A percentile compares a stretch with the other conserved stretches of the same genome.
Evolutionary conservation across 2,797 vertebrate species (phyloP).

Genomic region (Fundulus diaphanus): DNA sequence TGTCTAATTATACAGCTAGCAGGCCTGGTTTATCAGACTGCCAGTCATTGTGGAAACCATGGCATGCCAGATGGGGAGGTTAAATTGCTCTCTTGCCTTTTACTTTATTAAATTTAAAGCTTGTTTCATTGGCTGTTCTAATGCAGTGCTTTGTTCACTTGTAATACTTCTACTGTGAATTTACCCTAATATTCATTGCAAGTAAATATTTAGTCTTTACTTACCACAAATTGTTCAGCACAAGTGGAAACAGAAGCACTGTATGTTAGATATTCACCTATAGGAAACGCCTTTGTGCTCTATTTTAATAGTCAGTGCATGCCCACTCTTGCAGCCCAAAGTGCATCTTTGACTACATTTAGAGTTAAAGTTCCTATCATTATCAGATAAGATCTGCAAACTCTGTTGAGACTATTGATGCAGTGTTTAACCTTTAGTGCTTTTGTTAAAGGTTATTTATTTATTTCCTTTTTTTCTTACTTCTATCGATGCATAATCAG

Average conservation of each 20-base stretch:
- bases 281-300: neutral
- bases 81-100: neutral
- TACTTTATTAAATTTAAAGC: neutral
- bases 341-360: neutral
- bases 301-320: neutral
- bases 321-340: neutral
- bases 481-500: no score
- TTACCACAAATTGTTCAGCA: neutral
- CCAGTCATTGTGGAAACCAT: conserved; percentile 4
- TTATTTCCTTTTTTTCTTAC: no score
- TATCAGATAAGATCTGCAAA: no score
- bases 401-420: no score
- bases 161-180: neutral
- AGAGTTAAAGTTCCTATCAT: neutral
- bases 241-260: neutral
- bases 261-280: neutral
- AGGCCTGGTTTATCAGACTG: conserved; percentile 11
- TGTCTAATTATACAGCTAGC: neutral
- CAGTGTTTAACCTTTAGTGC: no score
- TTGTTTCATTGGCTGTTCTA: neutral
- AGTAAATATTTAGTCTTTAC: neutral
- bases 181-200: neutral
- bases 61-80: neutral
- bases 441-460: no score
- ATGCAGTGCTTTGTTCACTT: neutral